These are phyloP conservation scores for Montipora foliosa DNA, from an alignment of 64 coral and sea anemone genomes.

Conservation along the genomic window DNA sequence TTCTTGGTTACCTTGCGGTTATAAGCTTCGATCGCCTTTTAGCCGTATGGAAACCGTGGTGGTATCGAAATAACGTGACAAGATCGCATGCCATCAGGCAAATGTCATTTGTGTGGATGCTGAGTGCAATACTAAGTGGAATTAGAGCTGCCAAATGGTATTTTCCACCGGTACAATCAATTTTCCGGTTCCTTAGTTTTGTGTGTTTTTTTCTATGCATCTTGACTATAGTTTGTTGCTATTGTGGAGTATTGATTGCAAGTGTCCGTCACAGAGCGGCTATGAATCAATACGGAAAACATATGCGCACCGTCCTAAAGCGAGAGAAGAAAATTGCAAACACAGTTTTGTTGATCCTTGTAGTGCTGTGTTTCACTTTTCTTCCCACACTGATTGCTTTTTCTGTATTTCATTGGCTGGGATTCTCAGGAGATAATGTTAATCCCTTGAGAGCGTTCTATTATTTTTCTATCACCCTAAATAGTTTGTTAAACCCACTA, in stretches of 20 bases:
- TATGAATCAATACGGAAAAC: neutral
- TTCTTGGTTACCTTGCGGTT: neutral
- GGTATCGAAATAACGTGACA: slow-evolving; percentile 7
- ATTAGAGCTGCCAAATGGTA: neutral
- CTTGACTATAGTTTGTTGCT: neutral
- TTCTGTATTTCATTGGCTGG: neutral
- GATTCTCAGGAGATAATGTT: neutral
- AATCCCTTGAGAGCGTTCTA: neutral
- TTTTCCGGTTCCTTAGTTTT: neutral
- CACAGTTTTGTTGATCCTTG: slow-evolving; percentile 5
- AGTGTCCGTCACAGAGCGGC: neutral
- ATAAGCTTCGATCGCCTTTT: neutral
- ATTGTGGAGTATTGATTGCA: neutral
- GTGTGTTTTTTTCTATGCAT: neutral
- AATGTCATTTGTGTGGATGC: neutral
- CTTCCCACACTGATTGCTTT: neutral
- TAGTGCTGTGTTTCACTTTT: neutral
- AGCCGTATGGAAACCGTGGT: neutral
- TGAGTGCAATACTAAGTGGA: neutral
- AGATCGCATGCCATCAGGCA: neutral
- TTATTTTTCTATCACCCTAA: neutral
- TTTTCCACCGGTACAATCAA: neutral
- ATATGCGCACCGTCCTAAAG: neutral
- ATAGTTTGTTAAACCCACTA: neutral
- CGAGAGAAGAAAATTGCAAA: slow-evolving; percentile 8